Evolutionary conservation across 2,113 vertebrate species (phyloP), one percentile per base, ranked within the genome.

Genomic region (Gracilinanus agilis): DNA sequence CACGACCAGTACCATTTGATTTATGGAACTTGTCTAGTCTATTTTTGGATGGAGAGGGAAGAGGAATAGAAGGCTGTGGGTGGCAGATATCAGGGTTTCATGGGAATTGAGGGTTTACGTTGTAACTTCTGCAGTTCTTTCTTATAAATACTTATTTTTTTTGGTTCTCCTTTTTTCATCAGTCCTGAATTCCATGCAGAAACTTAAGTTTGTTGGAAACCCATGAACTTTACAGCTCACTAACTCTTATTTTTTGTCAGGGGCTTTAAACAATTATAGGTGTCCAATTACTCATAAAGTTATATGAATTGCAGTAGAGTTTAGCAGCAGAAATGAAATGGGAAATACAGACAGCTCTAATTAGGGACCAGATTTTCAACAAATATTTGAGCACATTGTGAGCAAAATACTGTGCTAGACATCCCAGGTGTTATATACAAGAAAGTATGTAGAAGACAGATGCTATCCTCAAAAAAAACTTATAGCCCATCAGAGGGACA

Each of bases 21-120:
- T 97, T 98, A 97, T 96, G 94, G 97, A 97, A 91, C 96, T 96
- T 97, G 97, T 55, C 95, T 96, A 93, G 96, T 97, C n/a, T 97
- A 97, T 96, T 98, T 98, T 96, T 96, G 94, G 95, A 96, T 96
- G 95, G 90, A 96, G 88, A 92, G 58, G 95, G 92, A 96, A 93
- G 97, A 96, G 90, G 93, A 93, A 94, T 13, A 75, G n/a, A 91
- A 94, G 90, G 90, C 89, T 56, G 9, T 92, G 83, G 88, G 95
- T 94, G 92, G 91, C 91, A 93, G 93, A 93, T 96, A 96, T 96
- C 97, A 92, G 55, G 91, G 92, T 91, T 92, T 95, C 94, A n/a
- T 97, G 95, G 91, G 94, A 91, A 94, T 88, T 83, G 67, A 40
- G 67, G 91, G 58, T 44, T 93, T 95, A 29, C 49, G 12, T 92